Percentiles rank a stretch among this genome's conserved stretches.
These are phyloP conservation scores for Pedionomus torquatus DNA, from an alignment of 2,113 vertebrate genomes.

Conservation along the genomic window DNA sequence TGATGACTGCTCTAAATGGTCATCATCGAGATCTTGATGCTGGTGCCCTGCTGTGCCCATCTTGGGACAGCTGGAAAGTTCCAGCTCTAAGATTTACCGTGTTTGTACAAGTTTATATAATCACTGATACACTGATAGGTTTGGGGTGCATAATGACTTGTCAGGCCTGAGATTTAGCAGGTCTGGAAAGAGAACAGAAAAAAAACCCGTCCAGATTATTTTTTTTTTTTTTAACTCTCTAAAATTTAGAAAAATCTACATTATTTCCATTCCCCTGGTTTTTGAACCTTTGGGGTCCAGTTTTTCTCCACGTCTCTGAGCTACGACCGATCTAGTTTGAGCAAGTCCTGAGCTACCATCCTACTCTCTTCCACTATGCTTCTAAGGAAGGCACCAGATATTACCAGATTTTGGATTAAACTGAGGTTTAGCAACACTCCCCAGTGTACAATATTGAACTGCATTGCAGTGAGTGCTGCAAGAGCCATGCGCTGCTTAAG, in stretches of 20 bases:
- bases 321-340: neutral
- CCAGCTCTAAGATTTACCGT: neutral
- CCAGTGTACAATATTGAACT: accelerated
- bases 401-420: neutral
- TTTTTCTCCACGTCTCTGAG: neutral
- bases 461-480: neutral
- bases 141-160: neutral
- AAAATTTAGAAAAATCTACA: neutral
- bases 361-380: neutral
- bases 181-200: neutral
- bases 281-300: neutral
- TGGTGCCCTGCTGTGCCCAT: neutral
- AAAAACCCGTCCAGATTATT: neutral
- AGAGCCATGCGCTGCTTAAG: neutral
- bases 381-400: neutral
- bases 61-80: neutral
- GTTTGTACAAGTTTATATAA: neutral
- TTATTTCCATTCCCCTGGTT: neutral
- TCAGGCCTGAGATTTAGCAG: neutral
- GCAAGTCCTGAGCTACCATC: neutral
- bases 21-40: neutral
- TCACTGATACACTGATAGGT: neutral
- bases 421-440: neutral
- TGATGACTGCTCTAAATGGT: neutral
- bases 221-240: neutral